These are phyloP conservation scores for Cynopterus sphinx DNA, from an alignment of 2,797 vertebrate species.

Conservation along the genomic window DNA sequence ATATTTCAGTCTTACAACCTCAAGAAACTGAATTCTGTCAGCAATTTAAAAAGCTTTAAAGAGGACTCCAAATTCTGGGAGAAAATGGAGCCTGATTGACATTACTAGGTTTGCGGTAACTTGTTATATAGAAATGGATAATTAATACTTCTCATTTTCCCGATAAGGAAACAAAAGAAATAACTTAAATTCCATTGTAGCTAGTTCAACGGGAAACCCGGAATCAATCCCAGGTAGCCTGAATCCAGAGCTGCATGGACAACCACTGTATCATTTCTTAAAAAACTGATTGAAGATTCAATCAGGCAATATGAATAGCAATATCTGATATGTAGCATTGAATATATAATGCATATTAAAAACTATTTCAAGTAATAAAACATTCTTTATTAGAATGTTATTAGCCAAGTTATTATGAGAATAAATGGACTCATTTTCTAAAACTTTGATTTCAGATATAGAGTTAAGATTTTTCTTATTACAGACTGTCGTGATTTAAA, in stretches of 20 bases:
- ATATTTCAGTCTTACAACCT: accelerated
- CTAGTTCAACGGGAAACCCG: neutral
- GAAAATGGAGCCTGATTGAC: neutral
- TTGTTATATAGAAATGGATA: neutral
- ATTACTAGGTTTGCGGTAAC: neutral
- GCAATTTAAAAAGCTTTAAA: neutral
- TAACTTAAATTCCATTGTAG: neutral
- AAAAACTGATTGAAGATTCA: neutral
- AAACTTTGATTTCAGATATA: neutral
- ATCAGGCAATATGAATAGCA: neutral
- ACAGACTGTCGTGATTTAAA: neutral
- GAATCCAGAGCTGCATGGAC: neutral
- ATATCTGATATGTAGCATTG: neutral
- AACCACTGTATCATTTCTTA: neutral
- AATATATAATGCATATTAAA: neutral
- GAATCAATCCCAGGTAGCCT: neutral
- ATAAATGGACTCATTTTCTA: neutral
- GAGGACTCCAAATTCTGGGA: neutral
- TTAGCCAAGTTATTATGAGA: neutral
- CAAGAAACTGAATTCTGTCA: neutral
- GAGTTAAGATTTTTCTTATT: neutral
- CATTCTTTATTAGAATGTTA: neutral
- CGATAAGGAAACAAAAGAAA: neutral
- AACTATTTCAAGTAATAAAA: neutral
- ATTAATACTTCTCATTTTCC: neutral